phyloP scores from a whole-genome alignment of 2,888 invertebrate species.

The Chymomyza caudatula region DNA sequence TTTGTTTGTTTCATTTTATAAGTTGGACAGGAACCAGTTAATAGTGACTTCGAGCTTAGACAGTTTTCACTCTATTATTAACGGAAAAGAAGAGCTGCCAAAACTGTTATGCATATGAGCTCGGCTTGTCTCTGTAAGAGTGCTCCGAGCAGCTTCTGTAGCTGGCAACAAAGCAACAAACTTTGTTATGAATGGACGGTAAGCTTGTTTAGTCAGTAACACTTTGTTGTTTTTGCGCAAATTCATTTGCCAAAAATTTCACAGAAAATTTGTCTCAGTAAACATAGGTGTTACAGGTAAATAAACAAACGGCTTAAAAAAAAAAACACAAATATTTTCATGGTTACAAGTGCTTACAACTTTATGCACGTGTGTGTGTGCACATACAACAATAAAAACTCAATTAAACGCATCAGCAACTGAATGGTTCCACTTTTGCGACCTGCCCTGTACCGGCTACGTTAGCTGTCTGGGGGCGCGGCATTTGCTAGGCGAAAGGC shows the following conservation, averaged over 20 bases:
- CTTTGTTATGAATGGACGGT: neutral
- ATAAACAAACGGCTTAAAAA: conserved; percentile 1
- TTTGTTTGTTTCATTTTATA: no score
- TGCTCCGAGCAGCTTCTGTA: neutral
- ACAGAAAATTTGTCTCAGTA: conserved; percentile 15
- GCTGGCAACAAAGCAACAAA: neutral
- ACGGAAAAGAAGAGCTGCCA: no score
- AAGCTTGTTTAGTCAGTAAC: no score
- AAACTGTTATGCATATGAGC: neutral
- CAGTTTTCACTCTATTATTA: no score
- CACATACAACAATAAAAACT: conserved; percentile 23
- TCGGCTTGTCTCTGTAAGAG: neutral
- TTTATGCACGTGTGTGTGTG: neutral
- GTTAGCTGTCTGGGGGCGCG: neutral
- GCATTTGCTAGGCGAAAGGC: neutral
- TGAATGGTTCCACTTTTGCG: neutral
- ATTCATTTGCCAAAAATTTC: conserved; percentile 15
- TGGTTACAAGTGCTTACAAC: conserved; percentile 1
- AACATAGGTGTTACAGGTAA: neutral
- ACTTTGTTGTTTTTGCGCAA: neutral
- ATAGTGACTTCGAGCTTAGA: no score
- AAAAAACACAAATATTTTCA: conserved; percentile 13
- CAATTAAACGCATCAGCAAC: conserved; percentile 58
- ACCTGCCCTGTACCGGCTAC: neutral
- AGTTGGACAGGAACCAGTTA: no score